phyloP scores from a whole-genome alignment of 2,113 vertebrate genomes.

The Oncorhynchus masou region DNA sequence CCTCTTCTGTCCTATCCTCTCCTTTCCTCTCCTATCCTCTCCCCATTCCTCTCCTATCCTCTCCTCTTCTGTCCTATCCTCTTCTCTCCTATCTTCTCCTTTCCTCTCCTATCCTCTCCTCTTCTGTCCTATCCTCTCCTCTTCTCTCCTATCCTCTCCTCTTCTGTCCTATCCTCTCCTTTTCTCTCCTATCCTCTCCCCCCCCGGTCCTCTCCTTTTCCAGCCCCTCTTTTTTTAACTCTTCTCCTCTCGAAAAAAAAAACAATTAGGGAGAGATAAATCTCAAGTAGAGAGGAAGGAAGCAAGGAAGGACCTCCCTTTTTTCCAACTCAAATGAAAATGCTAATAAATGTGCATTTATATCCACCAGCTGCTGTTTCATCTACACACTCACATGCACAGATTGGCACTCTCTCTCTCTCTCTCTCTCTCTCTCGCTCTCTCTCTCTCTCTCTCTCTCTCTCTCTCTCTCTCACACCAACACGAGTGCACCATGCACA shows the following conservation, averaged over 20 bases:
- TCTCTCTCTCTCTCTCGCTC: no score
- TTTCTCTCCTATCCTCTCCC: no score
- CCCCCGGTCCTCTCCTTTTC: neutral
- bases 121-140: neutral
- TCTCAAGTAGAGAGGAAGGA: conserved; percentile 57
- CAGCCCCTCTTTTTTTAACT: conserved; percentile 20
- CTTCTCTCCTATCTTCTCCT: no score
- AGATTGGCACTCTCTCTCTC: neutral
- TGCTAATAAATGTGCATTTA: conserved; percentile 56
- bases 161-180: conserved; percentile 18
- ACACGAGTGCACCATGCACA: neutral
- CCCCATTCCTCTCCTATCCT: no score
- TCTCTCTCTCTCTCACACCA: conserved; percentile 2
- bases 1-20: no score
- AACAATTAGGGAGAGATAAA: conserved; percentile 40
- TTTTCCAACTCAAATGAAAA: conserved; percentile 38
- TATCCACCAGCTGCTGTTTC: conserved; percentile 61
- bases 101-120: no score
- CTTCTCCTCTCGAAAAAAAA: conserved; percentile 48
- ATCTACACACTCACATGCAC: conserved; percentile 24
- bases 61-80: no score
- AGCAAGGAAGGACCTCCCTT: conserved; percentile 51
- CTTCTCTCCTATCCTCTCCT: neutral
- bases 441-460: no score
- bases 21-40: no score